These are phyloP conservation scores for Probaryconus sp. DNA, from an alignment of 1,140 invertebrate genomes.

Conservation along the genomic window DNA sequence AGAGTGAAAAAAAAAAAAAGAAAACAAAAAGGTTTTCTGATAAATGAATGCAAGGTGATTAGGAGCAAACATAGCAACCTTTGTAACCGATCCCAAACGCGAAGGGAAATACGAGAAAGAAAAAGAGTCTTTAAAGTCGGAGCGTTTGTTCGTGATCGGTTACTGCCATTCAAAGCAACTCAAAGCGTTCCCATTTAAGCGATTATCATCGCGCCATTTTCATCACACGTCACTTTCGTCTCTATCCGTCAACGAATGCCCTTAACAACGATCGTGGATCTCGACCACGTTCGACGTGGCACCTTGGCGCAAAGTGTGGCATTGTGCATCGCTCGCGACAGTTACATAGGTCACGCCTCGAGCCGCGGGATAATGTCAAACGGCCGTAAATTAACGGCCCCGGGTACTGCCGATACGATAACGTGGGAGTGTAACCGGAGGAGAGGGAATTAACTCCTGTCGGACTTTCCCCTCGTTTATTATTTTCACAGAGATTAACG, in stretches of 20 bases:
- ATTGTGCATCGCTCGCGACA: conserved; percentile 48
- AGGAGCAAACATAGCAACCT: neutral
- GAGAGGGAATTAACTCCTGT: conserved; percentile 38
- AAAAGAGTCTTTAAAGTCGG: conserved; percentile 22
- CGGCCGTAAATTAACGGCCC: conserved; percentile 68
- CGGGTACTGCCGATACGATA: conserved; percentile 53
- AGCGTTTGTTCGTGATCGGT: conserved; percentile 53
- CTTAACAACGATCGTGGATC: conserved; percentile 57
- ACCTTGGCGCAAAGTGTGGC: conserved; percentile 10
- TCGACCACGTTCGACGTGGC: neutral
- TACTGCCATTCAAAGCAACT: conserved; percentile 36
- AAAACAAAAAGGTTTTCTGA: no score
- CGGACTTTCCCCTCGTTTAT: conserved; percentile 69
- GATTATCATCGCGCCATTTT: conserved; percentile 58
- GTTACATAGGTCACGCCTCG: conserved; percentile 70
- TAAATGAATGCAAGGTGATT: conserved; percentile 34
- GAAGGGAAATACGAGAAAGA: conserved; percentile 4
- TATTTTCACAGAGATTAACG: conserved; percentile 66
- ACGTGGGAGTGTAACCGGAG: conserved; percentile 63
- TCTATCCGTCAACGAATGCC: conserved; percentile 52
- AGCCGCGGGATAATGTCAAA: conserved; percentile 72
- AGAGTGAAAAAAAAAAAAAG: conserved; percentile 14
- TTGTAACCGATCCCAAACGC: neutral
- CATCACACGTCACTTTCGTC: conserved; percentile 51
- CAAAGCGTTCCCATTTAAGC: conserved; percentile 22